These are phyloP conservation scores for Drosophila ohnishii DNA, from an alignment of 1,140 invertebrate species.

Conservation along the genomic window DNA sequence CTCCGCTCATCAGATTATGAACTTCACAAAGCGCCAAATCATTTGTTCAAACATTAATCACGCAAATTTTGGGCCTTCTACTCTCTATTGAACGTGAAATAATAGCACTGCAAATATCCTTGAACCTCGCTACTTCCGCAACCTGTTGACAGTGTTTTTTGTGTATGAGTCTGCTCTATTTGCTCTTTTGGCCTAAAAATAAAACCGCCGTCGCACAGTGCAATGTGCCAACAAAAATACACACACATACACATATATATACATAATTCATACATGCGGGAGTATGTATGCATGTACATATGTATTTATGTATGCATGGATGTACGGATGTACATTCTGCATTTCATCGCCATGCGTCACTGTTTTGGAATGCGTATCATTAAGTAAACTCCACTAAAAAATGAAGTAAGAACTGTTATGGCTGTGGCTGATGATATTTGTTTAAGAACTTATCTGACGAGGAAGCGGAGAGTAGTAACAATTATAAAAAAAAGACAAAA, in stretches of 20 bases:
- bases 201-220: conserved; percentile 49
- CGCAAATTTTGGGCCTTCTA: conserved; percentile 20
- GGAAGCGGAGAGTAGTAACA: conserved; percentile 16
- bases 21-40: conserved; percentile 52
- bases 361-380: conserved; percentile 11
- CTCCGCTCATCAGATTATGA: conserved; percentile 45
- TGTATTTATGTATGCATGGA: neutral
- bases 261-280: conserved; percentile 8
- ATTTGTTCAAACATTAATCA: conserved; percentile 54
- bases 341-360: conserved; percentile 42
- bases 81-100: neutral
- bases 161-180: conserved; percentile 35
- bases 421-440: conserved; percentile 22
- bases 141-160: conserved; percentile 70
- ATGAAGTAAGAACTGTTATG: conserved; percentile 16
- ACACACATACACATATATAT: neutral
- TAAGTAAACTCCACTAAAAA: conserved; percentile 17
- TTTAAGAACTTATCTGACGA: conserved; percentile 35
- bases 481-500: conserved; percentile 17
- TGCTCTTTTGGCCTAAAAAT: conserved; percentile 59
- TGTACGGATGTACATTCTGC: conserved; percentile 10
- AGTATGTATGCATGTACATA: conserved; percentile 5
- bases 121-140: conserved; percentile 71
- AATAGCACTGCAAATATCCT: conserved; percentile 47
- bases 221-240: conserved; percentile 66